These are phyloP conservation scores for Aphaenogaster rudis DNA, from an alignment of 1,140 invertebrate species.

Conservation along the genomic window DNA sequence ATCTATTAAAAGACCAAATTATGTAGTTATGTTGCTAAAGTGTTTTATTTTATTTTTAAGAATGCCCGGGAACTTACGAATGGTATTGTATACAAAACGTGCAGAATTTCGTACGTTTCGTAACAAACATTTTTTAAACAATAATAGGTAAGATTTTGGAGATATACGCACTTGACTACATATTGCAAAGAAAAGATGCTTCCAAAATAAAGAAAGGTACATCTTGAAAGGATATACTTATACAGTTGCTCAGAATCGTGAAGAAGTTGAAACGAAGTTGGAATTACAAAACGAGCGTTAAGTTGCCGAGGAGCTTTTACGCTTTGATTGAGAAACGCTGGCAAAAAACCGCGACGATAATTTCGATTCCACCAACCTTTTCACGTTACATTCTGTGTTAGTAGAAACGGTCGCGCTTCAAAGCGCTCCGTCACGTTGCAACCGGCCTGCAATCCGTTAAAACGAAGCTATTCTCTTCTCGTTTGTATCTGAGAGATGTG, in stretches of 20 bases:
- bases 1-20: too few relatives aligned
- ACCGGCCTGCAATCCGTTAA: not conserved
- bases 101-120: not conserved
- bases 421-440: conserved; percentile 28
- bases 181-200: not conserved
- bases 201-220: not conserved
- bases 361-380: conserved; percentile 18
- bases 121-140: not conserved
- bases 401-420: conserved; percentile 14
- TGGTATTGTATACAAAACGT: not conserved
- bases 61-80: too few relatives aligned
- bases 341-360: conserved; percentile 8
- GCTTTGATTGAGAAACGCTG: not conserved
- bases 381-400: conserved; percentile 34
- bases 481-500: not conserved
- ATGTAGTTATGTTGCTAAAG: too few relatives aligned
- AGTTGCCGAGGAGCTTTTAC: conserved; percentile 6
- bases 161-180: not conserved
- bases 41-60: too few relatives aligned
- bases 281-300: not conserved
- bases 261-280: not conserved
- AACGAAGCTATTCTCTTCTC: conserved; percentile 19
- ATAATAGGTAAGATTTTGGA: too few relatives aligned
- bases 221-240: not conserved
- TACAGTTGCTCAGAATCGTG: not conserved